Conservation (phyloP, 2,113 vertebrate species). For the Hypomesus transpacificus region DNA sequence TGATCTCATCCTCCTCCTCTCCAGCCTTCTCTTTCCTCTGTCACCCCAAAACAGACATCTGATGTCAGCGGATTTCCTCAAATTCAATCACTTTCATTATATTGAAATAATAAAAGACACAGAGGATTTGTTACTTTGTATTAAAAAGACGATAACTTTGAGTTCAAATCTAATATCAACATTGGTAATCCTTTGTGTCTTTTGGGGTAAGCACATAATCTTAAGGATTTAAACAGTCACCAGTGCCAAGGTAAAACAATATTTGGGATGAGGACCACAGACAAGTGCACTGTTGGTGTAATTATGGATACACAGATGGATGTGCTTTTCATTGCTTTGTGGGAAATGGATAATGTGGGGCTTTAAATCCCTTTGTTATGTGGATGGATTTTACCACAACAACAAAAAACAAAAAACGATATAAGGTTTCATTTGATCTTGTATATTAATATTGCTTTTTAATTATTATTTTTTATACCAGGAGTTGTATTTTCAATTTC, state of each 20-base stretch:
- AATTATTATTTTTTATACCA: not conserved
- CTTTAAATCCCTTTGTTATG: conserved; percentile 17
- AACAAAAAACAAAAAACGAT: not conserved
- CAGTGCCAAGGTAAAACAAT: conserved; percentile 33
- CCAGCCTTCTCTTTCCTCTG: conserved; percentile 13
- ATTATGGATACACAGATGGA: conserved; percentile 33
- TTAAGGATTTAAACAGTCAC: conserved; percentile 35
- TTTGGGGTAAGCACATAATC: conserved; percentile 37
- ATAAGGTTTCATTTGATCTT: not conserved
- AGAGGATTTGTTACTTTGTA: conserved; percentile 42
- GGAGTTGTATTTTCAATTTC: not conserved
- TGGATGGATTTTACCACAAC: not conserved
- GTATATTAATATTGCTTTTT: not conserved
- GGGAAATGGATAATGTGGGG: not conserved
- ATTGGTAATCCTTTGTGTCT: conserved; percentile 43
- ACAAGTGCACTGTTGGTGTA: conserved; percentile 33
- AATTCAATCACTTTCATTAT: conserved; percentile 47
- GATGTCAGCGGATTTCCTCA: conserved; percentile 14
- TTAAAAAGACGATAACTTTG: conserved; percentile 41
- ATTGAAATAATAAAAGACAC: conserved; percentile 45
- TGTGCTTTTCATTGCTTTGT: conserved; percentile 33
- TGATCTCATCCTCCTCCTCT: conserved; percentile 46
- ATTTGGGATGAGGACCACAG: conserved; percentile 32
- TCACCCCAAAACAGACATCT: conserved; percentile 34
- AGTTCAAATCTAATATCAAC: conserved; percentile 49